Base-by-base conservation (phyloP, 2,888 invertebrate species). In the Polymixis lichenea region DNA sequence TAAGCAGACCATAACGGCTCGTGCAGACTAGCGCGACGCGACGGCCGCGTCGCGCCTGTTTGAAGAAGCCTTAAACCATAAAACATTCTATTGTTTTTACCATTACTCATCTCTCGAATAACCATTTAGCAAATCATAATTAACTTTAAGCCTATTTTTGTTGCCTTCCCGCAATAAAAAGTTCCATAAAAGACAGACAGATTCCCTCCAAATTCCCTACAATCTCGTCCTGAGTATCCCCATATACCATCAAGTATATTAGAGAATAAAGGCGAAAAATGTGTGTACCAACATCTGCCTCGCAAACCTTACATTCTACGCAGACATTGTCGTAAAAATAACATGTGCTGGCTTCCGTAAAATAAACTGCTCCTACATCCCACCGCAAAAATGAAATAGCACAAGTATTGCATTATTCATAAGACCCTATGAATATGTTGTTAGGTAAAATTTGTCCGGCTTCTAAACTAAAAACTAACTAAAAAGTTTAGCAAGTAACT, bases 301-400 rank as follows among this genome's bases (percentile, higher is more conserved):
- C 61, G 58, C 25, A 74, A 78, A 61, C 61, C 49, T 78, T 74
- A 76, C 81, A 85, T 85, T 83, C 60, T 69, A 64, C 68, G 71
- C 60, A 82, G 77, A 76, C 70, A 66, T 80, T 68, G 72, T 82
- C 80, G 75, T 87, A 86, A 87, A 86, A 78, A 74, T 78, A 80
- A 80, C 78, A 79, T 84, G 75, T 68, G 74, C 43, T 56, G 53
- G 69, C 66, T 85, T 84, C 78, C 75, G 75, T 87, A 72, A 77
- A 86, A 79, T 73, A 69, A 78, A 80, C 83, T 61, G 71, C 62
- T 46, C 49, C 22, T 67, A 58, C 53, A 49, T 55, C 65, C 53
- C 64, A 75, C 25, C 61, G 61, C 67, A 67, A 75, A 77, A 80
- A 76, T 82, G 71, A 76, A 77, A 86, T 69, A 72, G 55, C 61